Evolutionary conservation across 2,113 vertebrate species (phyloP), one percentile per base, ranked within the genome.

Genomic region (Rhinolophus sinicus): DNA sequence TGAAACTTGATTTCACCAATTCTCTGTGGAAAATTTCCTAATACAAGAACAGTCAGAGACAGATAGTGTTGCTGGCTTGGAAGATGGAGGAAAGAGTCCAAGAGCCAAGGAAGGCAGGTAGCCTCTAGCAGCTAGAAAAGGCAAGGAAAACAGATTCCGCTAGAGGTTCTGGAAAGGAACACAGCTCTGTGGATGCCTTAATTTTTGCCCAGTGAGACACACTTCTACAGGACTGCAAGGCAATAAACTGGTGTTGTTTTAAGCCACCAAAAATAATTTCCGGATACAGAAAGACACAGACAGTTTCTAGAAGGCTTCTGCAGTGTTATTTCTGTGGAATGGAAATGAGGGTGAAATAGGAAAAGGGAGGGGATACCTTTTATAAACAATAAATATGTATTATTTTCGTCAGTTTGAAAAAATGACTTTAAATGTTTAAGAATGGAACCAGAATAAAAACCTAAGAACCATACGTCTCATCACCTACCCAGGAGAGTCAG

Each of bases 261-360:
- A 85, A 65, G 33, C 35, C 40, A 93, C 67, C 78, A 50, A 85
- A 89, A 94, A 58, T 35, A 60, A 88, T 52, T 54, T 96, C 35
- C 58, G 62, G 52, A n/a, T 56, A 76, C 26, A 40, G 19, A 58
- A 93, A 82, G 28, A 72, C 19, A 1, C 18, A 35, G 56, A n/a
- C 73, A 33, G 5, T 65, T 89, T 78, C 67, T 88, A 80, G 60
- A 92, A 90, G 70, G 52, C 73, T 81, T 78, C 73, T 16, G 85
- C 11, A 62, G 50, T 30, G 73, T 72, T 95, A 44, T 56, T 83
- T 78, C 77, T 85, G 40, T 35, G 67, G 47, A 92, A 93, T 58
- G 52, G 60, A 88, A 82, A 90, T 54, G 18, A 22, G 65, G 30
- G 21, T 78, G 21, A 40, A 28, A 89, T 22, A 26, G 6, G 2